phyloP scores from a whole-genome alignment of 2,888 invertebrate genomes.

The Chymomyza caudatula region DNA sequence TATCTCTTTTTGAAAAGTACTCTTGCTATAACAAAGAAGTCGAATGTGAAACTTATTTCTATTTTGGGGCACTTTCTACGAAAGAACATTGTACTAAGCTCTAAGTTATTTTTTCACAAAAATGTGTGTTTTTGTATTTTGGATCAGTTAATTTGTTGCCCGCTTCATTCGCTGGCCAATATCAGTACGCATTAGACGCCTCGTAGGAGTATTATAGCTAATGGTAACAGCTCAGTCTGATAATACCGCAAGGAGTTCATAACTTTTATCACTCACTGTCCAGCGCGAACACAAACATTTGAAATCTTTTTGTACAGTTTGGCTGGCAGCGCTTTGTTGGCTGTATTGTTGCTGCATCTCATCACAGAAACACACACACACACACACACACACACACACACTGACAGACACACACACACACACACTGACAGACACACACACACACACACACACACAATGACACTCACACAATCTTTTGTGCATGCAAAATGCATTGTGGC shows the following conservation, averaged over 20 bases:
- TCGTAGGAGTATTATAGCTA: too few species aligned
- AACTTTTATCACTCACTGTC: constrained; percentile 65
- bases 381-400: background rate
- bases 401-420: constrained; percentile 1
- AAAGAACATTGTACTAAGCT: too few species aligned
- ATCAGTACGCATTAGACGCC: too few species aligned
- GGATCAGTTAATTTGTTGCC: too few species aligned
- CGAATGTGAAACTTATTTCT: too few species aligned
- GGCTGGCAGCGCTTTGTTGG: background rate
- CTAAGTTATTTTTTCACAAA: too few species aligned
- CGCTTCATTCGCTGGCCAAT: too few species aligned
- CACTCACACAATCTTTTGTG: background rate
- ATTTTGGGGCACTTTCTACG: too few species aligned
- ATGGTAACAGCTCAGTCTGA: background rate
- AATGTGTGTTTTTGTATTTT: too few species aligned
- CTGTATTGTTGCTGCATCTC: background rate
- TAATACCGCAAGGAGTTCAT: constrained; percentile 36
- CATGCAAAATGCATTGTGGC: constrained; percentile 29
- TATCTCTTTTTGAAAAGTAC: too few species aligned
- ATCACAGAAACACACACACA: constrained; percentile 3
- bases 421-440: background rate
- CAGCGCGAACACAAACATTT: constrained; percentile 6
- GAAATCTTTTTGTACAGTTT: background rate
- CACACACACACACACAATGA: background rate
- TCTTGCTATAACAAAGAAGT: too few species aligned